These are phyloP conservation scores for Tetraodon nigroviridis DNA, from an alignment of 2,113 vertebrate species.

Conservation along the genomic window DNA sequence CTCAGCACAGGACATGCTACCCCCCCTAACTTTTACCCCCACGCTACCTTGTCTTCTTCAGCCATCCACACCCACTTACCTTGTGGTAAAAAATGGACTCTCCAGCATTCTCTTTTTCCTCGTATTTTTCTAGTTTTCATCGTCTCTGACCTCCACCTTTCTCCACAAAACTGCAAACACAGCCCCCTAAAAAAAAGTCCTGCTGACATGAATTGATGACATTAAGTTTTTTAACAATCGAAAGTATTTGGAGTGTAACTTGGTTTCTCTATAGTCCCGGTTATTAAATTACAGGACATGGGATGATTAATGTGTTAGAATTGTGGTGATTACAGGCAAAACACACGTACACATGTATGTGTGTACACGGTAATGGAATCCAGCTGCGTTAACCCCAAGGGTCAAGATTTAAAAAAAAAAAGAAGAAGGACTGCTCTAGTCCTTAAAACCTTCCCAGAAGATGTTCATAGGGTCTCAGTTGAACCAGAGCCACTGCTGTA, in stretches of 20 bases:
- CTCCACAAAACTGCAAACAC: slow-evolving; percentile 41
- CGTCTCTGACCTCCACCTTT: slow-evolving; percentile 57
- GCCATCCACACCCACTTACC: slow-evolving; percentile 17
- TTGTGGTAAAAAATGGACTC: slow-evolving; percentile 27
- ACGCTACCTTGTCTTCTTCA: slow-evolving; percentile 19
- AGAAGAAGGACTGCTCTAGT: slow-evolving; percentile 15
- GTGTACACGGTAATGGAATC: slow-evolving; percentile 39
- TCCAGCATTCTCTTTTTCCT: slow-evolving; percentile 30
- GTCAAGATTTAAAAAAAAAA: slow-evolving; percentile 11
- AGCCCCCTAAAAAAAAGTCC: slow-evolving; percentile 54
- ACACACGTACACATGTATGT: slow-evolving; percentile 8
- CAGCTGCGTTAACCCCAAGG: slow-evolving; percentile 49
- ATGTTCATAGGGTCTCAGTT: slow-evolving; percentile 7
- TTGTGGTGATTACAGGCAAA: slow-evolving; percentile 26
- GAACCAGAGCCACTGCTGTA: not conserved
- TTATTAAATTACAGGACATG: slow-evolving; percentile 44
- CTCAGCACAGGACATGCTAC: slow-evolving; percentile 50
- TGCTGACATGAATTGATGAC: not conserved
- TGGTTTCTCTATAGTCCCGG: slow-evolving; percentile 5
- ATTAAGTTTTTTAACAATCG: not conserved
- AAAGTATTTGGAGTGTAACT: too few species aligned
- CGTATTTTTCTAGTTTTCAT: slow-evolving; percentile 25
- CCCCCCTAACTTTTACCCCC: slow-evolving; percentile 33
- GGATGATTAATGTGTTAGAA: slow-evolving; percentile 36
- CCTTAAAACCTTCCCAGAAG: slow-evolving; percentile 14